These are phyloP conservation scores for Telenomus remus DNA, from an alignment of 1,140 invertebrate genomes.

Conservation along the genomic window DNA sequence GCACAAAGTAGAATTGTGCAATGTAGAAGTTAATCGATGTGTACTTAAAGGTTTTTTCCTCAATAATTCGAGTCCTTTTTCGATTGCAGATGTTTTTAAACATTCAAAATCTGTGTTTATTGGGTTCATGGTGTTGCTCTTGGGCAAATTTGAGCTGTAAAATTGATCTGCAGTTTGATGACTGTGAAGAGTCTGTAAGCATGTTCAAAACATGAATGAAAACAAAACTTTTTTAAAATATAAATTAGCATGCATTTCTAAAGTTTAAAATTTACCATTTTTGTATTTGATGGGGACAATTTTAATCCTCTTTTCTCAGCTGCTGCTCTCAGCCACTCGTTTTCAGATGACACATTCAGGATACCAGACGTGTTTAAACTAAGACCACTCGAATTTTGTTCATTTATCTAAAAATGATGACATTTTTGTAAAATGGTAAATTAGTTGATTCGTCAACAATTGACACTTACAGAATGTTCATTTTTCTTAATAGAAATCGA, in stretches of 20 bases:
- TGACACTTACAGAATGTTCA: too few relatives aligned
- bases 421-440: too few relatives aligned
- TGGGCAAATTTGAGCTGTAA: not conserved
- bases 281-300: not conserved
- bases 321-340: not conserved
- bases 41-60: slow-evolving; percentile 12
- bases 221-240: too few relatives aligned
- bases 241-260: too few relatives aligned
- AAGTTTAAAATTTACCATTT: not conserved
- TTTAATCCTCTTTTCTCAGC: not conserved
- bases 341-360: not conserved
- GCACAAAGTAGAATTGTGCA: not conserved
- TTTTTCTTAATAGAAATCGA: too few relatives aligned
- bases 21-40: slow-evolving; percentile 56
- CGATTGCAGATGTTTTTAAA: slow-evolving; percentile 70
- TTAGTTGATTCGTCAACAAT: too few relatives aligned
- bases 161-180: not conserved
- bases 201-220: too few relatives aligned
- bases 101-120: slow-evolving; percentile 63
- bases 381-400: not conserved
- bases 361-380: not conserved
- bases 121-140: not conserved
- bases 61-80: slow-evolving; percentile 66
- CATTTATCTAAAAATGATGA: not conserved
- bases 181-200: slow-evolving; percentile 2